A percentile compares a stretch with the other conserved stretches of the same genome.
phyloP scores from a whole-genome alignment of 1,140 invertebrate genomes.

The Apis dorsata region DNA sequence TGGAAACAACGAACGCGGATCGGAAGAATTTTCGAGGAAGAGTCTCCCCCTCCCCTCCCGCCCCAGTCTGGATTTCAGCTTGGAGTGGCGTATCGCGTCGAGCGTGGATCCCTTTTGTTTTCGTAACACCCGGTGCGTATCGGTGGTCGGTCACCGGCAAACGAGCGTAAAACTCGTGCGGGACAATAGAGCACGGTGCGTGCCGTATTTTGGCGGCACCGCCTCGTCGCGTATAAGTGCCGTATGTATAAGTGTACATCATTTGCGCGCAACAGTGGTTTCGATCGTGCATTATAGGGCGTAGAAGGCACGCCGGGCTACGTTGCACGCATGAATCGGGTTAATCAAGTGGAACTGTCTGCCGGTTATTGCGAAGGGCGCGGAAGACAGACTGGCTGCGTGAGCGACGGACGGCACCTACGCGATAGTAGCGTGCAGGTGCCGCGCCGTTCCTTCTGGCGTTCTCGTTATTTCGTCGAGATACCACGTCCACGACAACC shows the following conservation, averaged over 20 bases:
- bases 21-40: neutral
- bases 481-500: neutral
- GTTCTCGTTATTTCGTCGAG: constrained; percentile 12
- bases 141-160: constrained; percentile 61
- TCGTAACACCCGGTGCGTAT: constrained; percentile 58
- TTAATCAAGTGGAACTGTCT: constrained; percentile 78
- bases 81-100: constrained; percentile 5
- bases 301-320: constrained; percentile 51
- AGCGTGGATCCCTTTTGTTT: constrained; percentile 39
- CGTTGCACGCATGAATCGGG: constrained; percentile 75
- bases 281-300: constrained; percentile 53
- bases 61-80: neutral
- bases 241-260: constrained; percentile 52
- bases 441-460: constrained; percentile 29
- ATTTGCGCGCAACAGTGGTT: constrained; percentile 59
- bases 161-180: constrained; percentile 68
- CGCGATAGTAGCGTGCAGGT: constrained; percentile 70
- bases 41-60: no score
- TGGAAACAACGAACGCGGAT: neutral
- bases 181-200: constrained; percentile 55
- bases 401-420: constrained; percentile 62
- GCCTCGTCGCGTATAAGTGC: constrained; percentile 27
- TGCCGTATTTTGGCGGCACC: constrained; percentile 55
- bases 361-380: constrained; percentile 60
- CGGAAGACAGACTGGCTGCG: constrained; percentile 56